phyloP scores from a whole-genome alignment of 2,797 vertebrate genomes.

The Perodicticus potto region DNA sequence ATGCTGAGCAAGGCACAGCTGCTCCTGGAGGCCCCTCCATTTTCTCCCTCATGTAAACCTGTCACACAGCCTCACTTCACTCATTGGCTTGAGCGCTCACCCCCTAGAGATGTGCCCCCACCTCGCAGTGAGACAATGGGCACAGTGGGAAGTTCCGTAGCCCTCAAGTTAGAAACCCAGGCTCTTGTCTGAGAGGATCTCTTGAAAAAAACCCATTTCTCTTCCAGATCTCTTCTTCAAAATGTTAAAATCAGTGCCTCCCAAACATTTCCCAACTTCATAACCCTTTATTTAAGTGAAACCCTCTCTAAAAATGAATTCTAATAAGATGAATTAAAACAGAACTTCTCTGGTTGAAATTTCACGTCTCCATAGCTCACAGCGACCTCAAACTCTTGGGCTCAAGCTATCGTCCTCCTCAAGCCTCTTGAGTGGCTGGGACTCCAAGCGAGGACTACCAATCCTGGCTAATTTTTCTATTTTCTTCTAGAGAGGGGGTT shows the following conservation, averaged over 20 bases:
- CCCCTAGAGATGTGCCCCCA: accelerated
- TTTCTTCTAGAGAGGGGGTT: no score
- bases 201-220: background rate
- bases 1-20: background rate
- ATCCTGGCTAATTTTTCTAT: no score
- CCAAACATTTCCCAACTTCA: background rate
- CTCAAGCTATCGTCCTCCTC: no score
- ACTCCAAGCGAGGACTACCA: no score
- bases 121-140: background rate
- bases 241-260: background rate
- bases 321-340: background rate
- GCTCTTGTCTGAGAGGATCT: background rate
- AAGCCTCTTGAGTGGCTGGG: no score
- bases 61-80: accelerated
- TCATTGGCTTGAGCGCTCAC: background rate
- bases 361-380: no score
- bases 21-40: background rate
- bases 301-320: background rate
- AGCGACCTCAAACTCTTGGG: no score
- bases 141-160: background rate
- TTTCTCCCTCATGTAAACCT: background rate
- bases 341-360: background rate
- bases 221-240: background rate
- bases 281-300: background rate
- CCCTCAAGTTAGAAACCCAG: background rate